Evolutionary conservation across 2,797 vertebrate genomes (phyloP).

Genomic region (Cheirogaleus major): DNA sequence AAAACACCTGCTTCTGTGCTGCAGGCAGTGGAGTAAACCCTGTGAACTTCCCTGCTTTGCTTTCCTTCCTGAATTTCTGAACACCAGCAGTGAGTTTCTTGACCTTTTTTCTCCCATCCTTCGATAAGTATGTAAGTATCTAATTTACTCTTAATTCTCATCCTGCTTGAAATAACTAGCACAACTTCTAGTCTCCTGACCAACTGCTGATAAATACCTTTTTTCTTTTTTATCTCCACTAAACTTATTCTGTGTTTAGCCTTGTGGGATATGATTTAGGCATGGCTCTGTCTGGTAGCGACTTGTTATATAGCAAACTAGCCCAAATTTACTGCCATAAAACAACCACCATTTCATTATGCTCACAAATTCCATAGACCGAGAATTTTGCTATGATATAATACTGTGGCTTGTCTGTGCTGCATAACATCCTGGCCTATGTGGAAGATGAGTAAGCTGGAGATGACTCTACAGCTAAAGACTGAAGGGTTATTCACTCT

Average conservation of each 20-base stretch:
- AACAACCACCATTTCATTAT: background rate
- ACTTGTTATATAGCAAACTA: background rate
- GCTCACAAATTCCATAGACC: background rate
- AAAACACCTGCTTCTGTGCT: background rate
- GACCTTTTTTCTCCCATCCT: background rate
- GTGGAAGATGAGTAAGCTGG: background rate
- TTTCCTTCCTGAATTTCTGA: background rate
- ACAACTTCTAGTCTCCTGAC: background rate
- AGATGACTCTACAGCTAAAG: background rate
- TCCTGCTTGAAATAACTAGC: background rate
- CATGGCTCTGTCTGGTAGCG: background rate
- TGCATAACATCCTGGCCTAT: background rate
- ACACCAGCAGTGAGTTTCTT: background rate
- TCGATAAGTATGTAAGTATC: background rate
- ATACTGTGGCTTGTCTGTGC: background rate
- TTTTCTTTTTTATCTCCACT: background rate
- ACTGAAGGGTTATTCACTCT: background rate
- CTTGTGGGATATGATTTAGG: background rate
- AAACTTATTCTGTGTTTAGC: background rate
- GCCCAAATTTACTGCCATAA: background rate
- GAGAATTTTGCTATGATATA: background rate
- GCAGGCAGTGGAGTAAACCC: rapidly evolving
- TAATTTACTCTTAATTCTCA: constrained; percentile 15
- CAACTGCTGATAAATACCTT: background rate
- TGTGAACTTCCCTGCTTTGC: background rate